phyloP scores from a whole-genome alignment of 2,113 vertebrate genomes.

The Dromas ardeola region DNA sequence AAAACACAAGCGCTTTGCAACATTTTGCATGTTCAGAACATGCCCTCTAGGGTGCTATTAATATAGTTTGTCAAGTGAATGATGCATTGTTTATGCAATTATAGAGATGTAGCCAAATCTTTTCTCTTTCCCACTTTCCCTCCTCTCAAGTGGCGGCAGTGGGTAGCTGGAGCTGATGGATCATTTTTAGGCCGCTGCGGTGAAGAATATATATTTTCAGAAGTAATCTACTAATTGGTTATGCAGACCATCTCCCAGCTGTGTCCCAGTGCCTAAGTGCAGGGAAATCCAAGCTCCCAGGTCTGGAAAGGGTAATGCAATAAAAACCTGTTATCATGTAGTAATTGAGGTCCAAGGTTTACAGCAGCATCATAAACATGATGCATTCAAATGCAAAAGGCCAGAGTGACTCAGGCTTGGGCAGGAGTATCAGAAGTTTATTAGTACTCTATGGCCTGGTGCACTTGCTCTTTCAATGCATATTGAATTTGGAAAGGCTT shows the following conservation, averaged over 20 bases:
- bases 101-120: constrained; percentile 41
- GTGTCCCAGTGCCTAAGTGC: constrained; percentile 33
- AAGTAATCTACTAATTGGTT: constrained; percentile 58
- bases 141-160: constrained; percentile 10
- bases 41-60: constrained; percentile 37
- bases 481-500: background rate
- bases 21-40: constrained; percentile 38
- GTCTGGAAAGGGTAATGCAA: constrained; percentile 49
- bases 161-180: constrained; percentile 41
- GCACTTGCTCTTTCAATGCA: background rate
- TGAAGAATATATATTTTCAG: constrained; percentile 50
- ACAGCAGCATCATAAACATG: constrained; percentile 7
- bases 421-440: background rate
- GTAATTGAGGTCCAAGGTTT: constrained; percentile 54
- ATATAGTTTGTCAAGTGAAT: constrained; percentile 56
- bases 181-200: constrained; percentile 34
- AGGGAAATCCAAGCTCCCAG: constrained; percentile 42
- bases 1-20: constrained; percentile 43
- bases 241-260: constrained; percentile 45
- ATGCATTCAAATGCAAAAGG: constrained; percentile 24
- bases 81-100: constrained; percentile 60
- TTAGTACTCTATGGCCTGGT: background rate
- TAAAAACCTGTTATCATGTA: constrained; percentile 56
- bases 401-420: constrained; percentile 7
- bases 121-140: constrained; percentile 6